Base-by-base conservation (phyloP, 1,140 invertebrate genomes). In the Aphis gossypii region DNA sequence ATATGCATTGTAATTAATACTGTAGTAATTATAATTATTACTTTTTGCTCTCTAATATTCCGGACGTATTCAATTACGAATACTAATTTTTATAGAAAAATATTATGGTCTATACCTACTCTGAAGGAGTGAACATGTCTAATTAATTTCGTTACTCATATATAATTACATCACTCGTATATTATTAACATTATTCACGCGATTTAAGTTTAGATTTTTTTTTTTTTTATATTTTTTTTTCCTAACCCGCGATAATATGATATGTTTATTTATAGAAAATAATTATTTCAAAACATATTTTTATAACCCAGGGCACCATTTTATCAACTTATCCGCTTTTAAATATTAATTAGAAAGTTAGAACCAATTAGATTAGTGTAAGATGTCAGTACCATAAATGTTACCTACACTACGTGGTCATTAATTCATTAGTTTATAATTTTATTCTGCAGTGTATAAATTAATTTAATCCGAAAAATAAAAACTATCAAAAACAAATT, bases 1-100 rank as follows among this genome's bases (percentile, higher is more conserved):
- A 84, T 84, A 84, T n/a, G 60, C 60, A 68, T 68, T 68, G 60
- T 68, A 84, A 84, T 41, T 84, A 38, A 84, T 41, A 84, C 20
- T 41, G 7, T 6, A 35, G 23, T 41, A 84, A 35, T 83, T 38
- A 41, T 84, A 18, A 84, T 23, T 84, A 44, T 41, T 82, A 41
- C 82, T 20, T 83, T 82, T 41, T 84, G 82, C 35, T 21, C 35
- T n/a, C 4, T n/a, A n/a, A n/a, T 68, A 68, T 68, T 68, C 60
- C 30, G 30, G 60, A n/a, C 30, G 14, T 68, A 68, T 68, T 68
- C 30, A 68, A 68, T 68, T 68, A 68, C 60, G 14, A 68, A 4
- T n/a, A 68, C 14, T 68, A n/a, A 68, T n/a, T n/a, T 68, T n/a
- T n/a, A 68, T 68, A n/a, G 30, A 68, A 68, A 68, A 60, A 60